Evolutionary conservation across 2,113 vertebrate genomes (phyloP), one percentile per base, ranked within the genome.

Genomic region (Paracanthobrama guichenoti): DNA sequence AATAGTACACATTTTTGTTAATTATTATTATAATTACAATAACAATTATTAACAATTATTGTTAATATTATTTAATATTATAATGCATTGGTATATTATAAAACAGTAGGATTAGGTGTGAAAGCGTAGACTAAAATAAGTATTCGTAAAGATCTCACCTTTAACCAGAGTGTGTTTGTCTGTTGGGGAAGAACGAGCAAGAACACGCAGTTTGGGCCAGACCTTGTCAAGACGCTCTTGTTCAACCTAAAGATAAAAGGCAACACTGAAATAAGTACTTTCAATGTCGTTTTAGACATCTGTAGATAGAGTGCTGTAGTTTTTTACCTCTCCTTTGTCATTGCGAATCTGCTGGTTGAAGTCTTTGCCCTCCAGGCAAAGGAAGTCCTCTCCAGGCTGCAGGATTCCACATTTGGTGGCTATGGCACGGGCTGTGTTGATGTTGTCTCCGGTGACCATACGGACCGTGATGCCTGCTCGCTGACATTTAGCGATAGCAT

Each of bases 381-480:
- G 85, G 92, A 98, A 99, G 81, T 98, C 97, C 59, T 99, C 97
- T 1, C 94, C 94, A 0, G 97, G 96, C 87, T 92, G 92, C 87
- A 99, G 87, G 90, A 99, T 99, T 90, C 98, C 97, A 35, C 98
- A 99, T 89, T 99, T 99, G 87, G 95, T 96, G 79, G 98, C 97
- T 0, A 99, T 99, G 91, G 98, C 97, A 0, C 98, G 95, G 26
- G 98, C 98, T 0, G 98, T 99, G 93, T 99, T 99, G 93, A 99
- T 96, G 88, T 99, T 99, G 92, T 99, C 98, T 26, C 98, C 98
- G 0, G 98, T 99, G 80, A 99, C 98, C 98, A 99, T 99, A 4
- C 98, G 94, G 1, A 99, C 98, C 0, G 97, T 98, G 90, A 99
- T 99, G 9, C 98, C 98, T 0, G 98, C 97, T 2, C 93, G 94